Base-by-base conservation (phyloP, 2,888 invertebrate species). In the Arrhopalites spinosus region DNA sequence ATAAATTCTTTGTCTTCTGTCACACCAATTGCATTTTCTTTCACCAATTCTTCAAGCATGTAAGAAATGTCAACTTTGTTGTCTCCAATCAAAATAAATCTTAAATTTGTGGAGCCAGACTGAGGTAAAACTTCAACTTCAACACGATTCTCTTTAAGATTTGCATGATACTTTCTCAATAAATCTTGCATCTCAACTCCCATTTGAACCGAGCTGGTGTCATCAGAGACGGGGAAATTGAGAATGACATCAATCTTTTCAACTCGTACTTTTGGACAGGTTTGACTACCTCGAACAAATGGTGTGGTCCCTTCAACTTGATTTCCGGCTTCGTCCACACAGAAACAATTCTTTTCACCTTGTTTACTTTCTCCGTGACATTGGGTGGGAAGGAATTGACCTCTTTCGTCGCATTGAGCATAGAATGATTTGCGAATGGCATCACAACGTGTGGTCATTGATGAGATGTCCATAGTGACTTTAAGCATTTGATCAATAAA, bases 261-360 rank as follows among this genome's bases (percentile, higher is more conserved):
- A 74, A 94, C 89, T 75, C 91, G 90, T 2, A 92, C 92, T 63
- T 87, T 86, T 85, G 88, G 83, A 83, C 91, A 91, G 66, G 87
- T 86, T 66, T 87, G 87, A 67, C 89, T 88, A 45, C 90, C 90
- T 83, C 86, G 87, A 20, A 86, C 84, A 83, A 91, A 91, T 11
- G 90, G 75, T 25, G 71, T 78, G 17, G 76, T 78, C 30, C 79
- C 78, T 72, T 79, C 79, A 1, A 91, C 83, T 83, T 91, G 91
- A 84, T 91, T 91, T 36, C 92, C 92, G 0, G 93, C 93, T 77
- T 93, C 93, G 85, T 94, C 93, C 2, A 94, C 93, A 85, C 94
- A 94, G 93, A 94, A 94, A 85, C 94, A 94, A n/a, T 86, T 85
- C 0, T 86, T 86, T 0, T 43, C 72, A 25, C 29, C 30, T n/a